Base-by-base conservation (phyloP, 1,140 invertebrate species). In the Drosophila pachea region DNA sequence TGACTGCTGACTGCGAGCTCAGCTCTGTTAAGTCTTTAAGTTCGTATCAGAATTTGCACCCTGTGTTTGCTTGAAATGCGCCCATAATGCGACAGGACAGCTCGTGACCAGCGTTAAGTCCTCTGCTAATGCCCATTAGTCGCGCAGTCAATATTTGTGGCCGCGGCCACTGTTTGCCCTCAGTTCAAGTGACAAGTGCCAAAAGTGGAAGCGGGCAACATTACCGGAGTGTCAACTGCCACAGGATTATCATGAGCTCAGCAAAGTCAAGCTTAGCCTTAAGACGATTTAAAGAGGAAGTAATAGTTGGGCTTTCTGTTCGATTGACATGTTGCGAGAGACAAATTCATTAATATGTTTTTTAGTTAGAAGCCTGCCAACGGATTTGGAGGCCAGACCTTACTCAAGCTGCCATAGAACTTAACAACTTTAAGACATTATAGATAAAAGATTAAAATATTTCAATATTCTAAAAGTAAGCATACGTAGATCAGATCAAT, bases 11-110 rank as follows among this genome's bases (percentile, higher is more conserved):
- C 22, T 22, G 22, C 22, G 22, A 16, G 55, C 12, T 32, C 32
- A 66, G 70, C 53, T 42, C 59, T 63, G 49, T 62, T 45, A 53
- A 65, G 59, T 65, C 50, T 78, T 72, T 68, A 78, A 79, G 71
- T 79, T 61, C 49, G 59, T 70, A 65, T 48, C 31, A 60, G 64
- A 59, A 55, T 42, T 50, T 62, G 68, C 35, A 4, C 42, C 47
- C 63, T 60, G 38, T 75, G 58, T 79, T 75, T 74, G 79, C 68
- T 79, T 63, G 72, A 78, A 68, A 53, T 59, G 42, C 73, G 72
- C 6, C 55, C 59, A 64, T 64, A 74, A 69, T 73, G 14, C 54
- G 53, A 48, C 8, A 40, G 42, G 22, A 43, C 50, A 59, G 9
- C n/a, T 60, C 42, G 35, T 48, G 64, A 11, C 45, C 52, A 67